Percentiles rank a stretch among this genome's conserved stretches.
phyloP scores from a whole-genome alignment of 1,140 invertebrate species.

The Zaprionus capensis region DNA sequence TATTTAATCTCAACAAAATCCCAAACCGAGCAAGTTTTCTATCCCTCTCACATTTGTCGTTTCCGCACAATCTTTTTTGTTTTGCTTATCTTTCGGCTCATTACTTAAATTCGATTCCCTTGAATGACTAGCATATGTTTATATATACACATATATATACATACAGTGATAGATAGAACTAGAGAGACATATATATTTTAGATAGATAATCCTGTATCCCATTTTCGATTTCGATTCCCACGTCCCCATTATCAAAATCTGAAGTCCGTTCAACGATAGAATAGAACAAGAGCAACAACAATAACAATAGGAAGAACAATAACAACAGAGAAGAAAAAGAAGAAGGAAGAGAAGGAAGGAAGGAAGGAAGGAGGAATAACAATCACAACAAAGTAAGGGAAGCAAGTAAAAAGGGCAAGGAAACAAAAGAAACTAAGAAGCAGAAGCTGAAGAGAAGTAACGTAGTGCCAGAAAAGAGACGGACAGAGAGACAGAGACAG shows the following conservation, averaged over 20 bases:
- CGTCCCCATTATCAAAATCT: constrained; percentile 6
- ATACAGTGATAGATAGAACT: not conserved
- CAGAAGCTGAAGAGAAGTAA: not conserved
- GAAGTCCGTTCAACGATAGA: not conserved
- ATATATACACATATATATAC: not conserved
- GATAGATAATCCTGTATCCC: constrained; percentile 8
- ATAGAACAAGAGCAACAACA: not conserved
- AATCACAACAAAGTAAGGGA: not conserved
- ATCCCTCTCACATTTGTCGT: constrained; percentile 13
- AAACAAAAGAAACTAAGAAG: not conserved
- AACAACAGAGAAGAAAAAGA: not conserved
- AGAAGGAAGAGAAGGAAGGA: not conserved
- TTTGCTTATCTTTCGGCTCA: constrained; percentile 24
- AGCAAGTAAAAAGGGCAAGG: not conserved
- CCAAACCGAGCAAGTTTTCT: constrained; percentile 16
- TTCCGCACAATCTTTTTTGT: not conserved
- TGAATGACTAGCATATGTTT: not conserved
- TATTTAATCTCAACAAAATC: constrained; percentile 26
- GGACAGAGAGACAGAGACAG: not conserved
- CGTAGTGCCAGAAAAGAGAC: not conserved
- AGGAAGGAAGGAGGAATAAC: not conserved
- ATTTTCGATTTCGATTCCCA: constrained; percentile 14
- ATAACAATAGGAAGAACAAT: not conserved
- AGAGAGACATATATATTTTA: not conserved
- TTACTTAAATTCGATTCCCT: constrained; percentile 28